phyloP scores from a whole-genome alignment of 53 echinoderm and acorn worm species.

The Paelopatides confundens region DNA sequence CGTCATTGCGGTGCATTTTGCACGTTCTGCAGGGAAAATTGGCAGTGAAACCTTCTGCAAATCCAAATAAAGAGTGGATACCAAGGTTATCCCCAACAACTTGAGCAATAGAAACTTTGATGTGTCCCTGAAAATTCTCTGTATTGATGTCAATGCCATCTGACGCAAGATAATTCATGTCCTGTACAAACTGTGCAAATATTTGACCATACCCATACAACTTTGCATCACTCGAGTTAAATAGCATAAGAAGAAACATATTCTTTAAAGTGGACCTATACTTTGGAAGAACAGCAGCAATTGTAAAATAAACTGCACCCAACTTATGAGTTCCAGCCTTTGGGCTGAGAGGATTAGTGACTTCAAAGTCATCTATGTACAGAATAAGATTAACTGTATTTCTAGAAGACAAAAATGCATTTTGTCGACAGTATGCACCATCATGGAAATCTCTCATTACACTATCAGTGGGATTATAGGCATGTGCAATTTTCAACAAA shows the following conservation, averaged over 20 bases:
- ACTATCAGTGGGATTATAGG: slow-evolving; percentile 48
- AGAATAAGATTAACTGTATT: slow-evolving; percentile 27
- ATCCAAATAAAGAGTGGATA: slow-evolving; percentile 45
- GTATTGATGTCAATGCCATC: slow-evolving; percentile 41
- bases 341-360: slow-evolving; percentile 40
- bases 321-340: slow-evolving; percentile 56
- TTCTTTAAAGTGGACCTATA: slow-evolving; percentile 48
- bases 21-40: slow-evolving; percentile 51
- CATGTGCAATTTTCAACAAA: slow-evolving; percentile 30
- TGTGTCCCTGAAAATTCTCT: slow-evolving; percentile 15
- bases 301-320: slow-evolving; percentile 49
- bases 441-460: slow-evolving; percentile 56
- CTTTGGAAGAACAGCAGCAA: slow-evolving; percentile 48
- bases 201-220: slow-evolving; percentile 46
- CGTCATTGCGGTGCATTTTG: slow-evolving; percentile 46
- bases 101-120: slow-evolving; percentile 34
- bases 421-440: slow-evolving; percentile 15
- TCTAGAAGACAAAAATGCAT: slow-evolving; percentile 33
- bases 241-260: slow-evolving; percentile 29
- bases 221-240: slow-evolving; percentile 33
- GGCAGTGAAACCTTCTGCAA: slow-evolving; percentile 50
- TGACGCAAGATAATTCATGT: slow-evolving; percentile 21
- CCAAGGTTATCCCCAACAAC: slow-evolving; percentile 66
- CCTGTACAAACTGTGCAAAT: slow-evolving; percentile 14
- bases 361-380: slow-evolving; percentile 19